Base-by-base conservation (phyloP, 2,888 invertebrate genomes). In the Dromius quadrimaculatus region DNA sequence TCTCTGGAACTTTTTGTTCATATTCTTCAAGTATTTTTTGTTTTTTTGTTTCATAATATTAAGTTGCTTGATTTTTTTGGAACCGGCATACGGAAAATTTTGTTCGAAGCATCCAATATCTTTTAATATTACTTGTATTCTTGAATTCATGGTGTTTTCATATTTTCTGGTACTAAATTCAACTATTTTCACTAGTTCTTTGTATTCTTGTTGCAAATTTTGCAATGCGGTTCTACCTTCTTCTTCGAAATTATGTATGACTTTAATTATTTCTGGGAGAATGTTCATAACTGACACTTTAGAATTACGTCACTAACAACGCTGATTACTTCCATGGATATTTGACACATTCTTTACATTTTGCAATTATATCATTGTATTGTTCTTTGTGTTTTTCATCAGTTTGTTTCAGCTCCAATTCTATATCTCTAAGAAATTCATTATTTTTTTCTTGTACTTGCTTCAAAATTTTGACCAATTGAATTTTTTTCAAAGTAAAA, bases 361-460 rank as follows among this genome's bases (percentile, higher is more conserved):
- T 17, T 3, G 34, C 57, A 13, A 54, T 20, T 19, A 68, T 59
- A 19, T 68, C 59, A 34, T 68, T 45, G 23, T 32, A 68, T 32
- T 57, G 23, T 34, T 68, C 38, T 38, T 28, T 59, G 13, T 23
- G 23, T 11, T 41, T 38, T n/a, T 9, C 57, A 9, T 68, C 57
- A 43, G 59, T 41, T 23, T 15, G 13, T 4, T 43, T 28, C 19
- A 68, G 3, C 2, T 41, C 11, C 3, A 8, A 11, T 15, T 8
- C 32, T 11, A 68, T 19, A 2, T 68, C 57, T 13, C 19, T 19
- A 13, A 54, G 2, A 11, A 54, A 28, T 0, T 8, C 8, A 13
- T 11, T 28, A 54, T 54, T 54, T 19, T 54, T 54, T 8, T 15
- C 4, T 9, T 28, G 15, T 5, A 15, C 23, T 6, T 54, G 50